Percentiles rank a stretch among this genome's conserved stretches.
Evolutionary conservation across 2,888 invertebrate species (phyloP).

Genomic region (Scotopteryx bipunctaria): DNA sequence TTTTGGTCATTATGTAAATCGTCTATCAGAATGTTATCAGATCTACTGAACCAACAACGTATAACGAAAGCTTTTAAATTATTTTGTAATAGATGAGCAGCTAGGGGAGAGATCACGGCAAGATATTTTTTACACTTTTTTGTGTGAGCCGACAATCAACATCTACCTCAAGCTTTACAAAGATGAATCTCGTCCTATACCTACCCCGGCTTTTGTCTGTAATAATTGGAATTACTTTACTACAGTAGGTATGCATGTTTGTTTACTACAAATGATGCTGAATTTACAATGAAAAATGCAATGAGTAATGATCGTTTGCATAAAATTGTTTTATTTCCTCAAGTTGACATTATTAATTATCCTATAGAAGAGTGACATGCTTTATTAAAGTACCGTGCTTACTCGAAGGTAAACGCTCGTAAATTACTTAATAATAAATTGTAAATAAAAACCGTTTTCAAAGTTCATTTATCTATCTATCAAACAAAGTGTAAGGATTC

Average conservation of each 20-base stretch:
- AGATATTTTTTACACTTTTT: conserved; percentile 29
- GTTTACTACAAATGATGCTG: conserved; percentile 7
- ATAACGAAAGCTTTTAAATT: conserved; percentile 42
- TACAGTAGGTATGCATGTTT: background rate
- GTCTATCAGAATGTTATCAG: conserved; percentile 55
- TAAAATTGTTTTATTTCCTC: conserved; percentile 7
- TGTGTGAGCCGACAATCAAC: conserved; percentile 7
- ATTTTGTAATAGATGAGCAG: conserved; percentile 38
- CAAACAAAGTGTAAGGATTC: no score
- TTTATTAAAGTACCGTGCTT: conserved; percentile 1
- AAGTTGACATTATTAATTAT: conserved; percentile 16
- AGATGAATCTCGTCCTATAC: background rate
- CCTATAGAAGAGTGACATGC: background rate
- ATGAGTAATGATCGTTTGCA: conserved; percentile 10
- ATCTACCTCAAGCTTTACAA: background rate
- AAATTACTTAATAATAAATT: background rate
- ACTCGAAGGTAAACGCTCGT: conserved; percentile 5
- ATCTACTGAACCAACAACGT: conserved; percentile 53
- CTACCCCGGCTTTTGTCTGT: no score
- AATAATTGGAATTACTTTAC: background rate
- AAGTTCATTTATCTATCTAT: background rate
- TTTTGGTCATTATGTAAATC: conserved; percentile 58
- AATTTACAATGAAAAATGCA: conserved; percentile 8
- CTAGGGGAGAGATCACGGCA: conserved; percentile 23
- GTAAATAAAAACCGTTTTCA: background rate